A percentile compares a stretch with the other conserved stretches of the same genome.
These are phyloP conservation scores for Pardalotus punctatus DNA, from an alignment of 2,113 vertebrate species.

Conservation along the genomic window DNA sequence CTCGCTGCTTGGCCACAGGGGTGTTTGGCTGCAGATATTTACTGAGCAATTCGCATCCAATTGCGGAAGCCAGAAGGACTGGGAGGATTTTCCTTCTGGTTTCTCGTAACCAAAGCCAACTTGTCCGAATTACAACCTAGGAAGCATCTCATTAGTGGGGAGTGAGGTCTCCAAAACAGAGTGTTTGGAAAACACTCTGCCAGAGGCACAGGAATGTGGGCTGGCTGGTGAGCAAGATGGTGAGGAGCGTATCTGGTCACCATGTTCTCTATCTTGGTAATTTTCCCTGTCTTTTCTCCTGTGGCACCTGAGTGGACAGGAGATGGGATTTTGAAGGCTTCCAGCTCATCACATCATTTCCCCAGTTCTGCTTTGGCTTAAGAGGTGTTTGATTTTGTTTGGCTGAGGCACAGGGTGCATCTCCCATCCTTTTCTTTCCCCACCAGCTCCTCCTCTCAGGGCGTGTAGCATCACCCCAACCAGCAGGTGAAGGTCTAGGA, in stretches of 20 bases:
- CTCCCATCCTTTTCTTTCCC: not conserved
- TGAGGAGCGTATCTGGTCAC: not conserved
- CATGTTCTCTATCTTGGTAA: not conserved
- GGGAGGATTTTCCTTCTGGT: constrained; percentile 37
- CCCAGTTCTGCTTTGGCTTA: not conserved
- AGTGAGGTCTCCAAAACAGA: constrained; percentile 23
- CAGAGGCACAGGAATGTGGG: not conserved
- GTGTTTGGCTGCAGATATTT: constrained; percentile 15
- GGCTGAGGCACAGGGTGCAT: not conserved
- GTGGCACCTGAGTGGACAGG: not conserved
- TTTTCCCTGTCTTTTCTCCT: not conserved
- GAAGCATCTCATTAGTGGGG: constrained; percentile 40
- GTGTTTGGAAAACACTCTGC: not conserved
- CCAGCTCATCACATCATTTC: not conserved
- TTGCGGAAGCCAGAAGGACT: constrained; percentile 5
- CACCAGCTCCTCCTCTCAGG: not conserved
- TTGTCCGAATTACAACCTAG: constrained; percentile 31
- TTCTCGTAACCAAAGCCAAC: constrained; percentile 7
- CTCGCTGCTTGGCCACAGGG: not conserved
- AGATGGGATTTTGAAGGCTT: not conserved
- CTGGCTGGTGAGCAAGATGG: not conserved
- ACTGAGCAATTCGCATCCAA: not conserved
- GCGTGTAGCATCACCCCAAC: not conserved
- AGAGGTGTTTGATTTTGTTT: not conserved
- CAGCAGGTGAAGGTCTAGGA: not conserved